Evolutionary conservation across 1,140 invertebrate species (phyloP).

Genomic region (Oncopeltus fasciatus): DNA sequence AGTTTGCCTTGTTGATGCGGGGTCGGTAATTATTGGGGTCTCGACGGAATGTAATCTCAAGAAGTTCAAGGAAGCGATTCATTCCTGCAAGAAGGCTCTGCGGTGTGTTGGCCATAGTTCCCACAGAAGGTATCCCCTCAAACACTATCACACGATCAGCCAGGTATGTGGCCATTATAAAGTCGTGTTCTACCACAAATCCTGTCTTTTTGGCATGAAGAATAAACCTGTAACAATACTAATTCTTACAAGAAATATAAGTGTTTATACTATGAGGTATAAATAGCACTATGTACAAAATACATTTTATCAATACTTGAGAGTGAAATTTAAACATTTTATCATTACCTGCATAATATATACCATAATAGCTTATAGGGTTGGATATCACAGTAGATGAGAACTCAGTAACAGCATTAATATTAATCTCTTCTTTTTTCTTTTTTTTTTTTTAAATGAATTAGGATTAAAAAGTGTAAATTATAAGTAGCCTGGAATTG

Average conservation of each 20-base stretch:
- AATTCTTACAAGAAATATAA: neutral
- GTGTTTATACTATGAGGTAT: no score
- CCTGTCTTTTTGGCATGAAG: conserved; percentile 98
- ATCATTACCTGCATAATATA: no score
- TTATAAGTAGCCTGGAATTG: no score
- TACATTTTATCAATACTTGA: no score
- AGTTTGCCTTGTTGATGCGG: conserved; percentile 92
- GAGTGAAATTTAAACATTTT: no score
- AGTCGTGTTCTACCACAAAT: conserved; percentile 99
- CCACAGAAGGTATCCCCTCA: conserved; percentile 80
- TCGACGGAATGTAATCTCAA: conserved; percentile 94
- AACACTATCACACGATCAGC: conserved; percentile 98
- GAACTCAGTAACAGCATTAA: no score
- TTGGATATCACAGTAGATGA: no score
- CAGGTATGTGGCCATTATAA: conserved; percentile 99
- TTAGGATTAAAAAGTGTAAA: no score
- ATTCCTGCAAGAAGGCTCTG: conserved; percentile 92
- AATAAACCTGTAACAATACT: conserved; percentile 62
- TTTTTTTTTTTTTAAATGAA: no score
- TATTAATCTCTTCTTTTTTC: no score
- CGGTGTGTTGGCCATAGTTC: conserved; percentile 78
- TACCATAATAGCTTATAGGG: no score
- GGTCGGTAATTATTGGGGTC: conserved; percentile 98
- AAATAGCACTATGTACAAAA: no score
- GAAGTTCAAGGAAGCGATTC: conserved; percentile 93